Evolutionary conservation across 2,113 vertebrate genomes (phyloP).

Genomic region (Colinus virginianus): DNA sequence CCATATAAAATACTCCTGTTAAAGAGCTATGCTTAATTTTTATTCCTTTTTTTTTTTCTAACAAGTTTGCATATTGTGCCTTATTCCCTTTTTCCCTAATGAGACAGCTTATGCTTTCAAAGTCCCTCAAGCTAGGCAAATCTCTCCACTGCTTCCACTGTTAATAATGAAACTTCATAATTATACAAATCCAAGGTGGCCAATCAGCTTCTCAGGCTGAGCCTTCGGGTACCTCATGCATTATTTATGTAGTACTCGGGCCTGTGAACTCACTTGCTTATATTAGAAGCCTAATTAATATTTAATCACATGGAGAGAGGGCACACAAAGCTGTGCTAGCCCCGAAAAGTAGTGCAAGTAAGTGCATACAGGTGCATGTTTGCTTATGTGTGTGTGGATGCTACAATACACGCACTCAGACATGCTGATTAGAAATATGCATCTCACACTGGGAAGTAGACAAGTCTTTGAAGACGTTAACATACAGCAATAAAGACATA

Average conservation of each 20-base stretch:
- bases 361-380: conserved; percentile 32
- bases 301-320: conserved; percentile 83
- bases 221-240: conserved; percentile 86
- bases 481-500: neutral
- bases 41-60: conserved; percentile 61
- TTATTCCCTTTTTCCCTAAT: conserved; percentile 84
- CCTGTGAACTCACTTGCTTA: conserved; percentile 84
- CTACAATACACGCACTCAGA: neutral
- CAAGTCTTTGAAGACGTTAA: neutral
- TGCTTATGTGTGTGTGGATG: neutral
- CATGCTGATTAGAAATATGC: neutral
- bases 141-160: conserved; percentile 83
- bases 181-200: conserved; percentile 89
- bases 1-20: conserved; percentile 30
- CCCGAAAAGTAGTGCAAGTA: conserved; percentile 66
- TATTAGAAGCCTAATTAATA: conserved; percentile 89
- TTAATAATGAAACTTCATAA: conserved; percentile 91
- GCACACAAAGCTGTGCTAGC: conserved; percentile 70
- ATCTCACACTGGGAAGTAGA: neutral
- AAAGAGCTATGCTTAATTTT: conserved; percentile 73
- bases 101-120: conserved; percentile 87
- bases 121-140: conserved; percentile 88
- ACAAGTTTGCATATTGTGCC: conserved; percentile 87
- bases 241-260: conserved; percentile 82
- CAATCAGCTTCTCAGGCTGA: conserved; percentile 84